Conservation (phyloP, 2,888 invertebrate genomes). For the Scaptomyza parva region DNA sequence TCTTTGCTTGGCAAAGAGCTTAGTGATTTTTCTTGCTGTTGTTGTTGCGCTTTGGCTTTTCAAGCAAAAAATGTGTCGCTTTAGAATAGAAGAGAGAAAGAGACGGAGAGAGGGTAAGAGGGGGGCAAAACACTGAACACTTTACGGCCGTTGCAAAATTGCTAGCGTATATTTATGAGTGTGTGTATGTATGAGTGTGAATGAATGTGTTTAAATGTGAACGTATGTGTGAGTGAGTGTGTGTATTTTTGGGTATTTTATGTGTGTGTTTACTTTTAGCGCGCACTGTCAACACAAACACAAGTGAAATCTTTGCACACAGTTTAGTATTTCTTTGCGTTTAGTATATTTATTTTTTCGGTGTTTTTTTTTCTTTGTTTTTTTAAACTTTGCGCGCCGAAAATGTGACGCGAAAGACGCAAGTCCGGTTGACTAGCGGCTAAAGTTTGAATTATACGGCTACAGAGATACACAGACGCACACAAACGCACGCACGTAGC, state of each 20-base stretch:
- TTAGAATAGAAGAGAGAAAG: conserved; percentile 27
- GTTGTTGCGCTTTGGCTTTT: conserved; percentile 52
- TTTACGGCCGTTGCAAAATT: conserved; percentile 64
- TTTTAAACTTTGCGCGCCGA: conserved; percentile 32
- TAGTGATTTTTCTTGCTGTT: conserved; percentile 47
- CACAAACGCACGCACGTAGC: conserved; percentile 39
- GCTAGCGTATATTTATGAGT: conserved; percentile 18
- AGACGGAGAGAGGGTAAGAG: conserved; percentile 3
- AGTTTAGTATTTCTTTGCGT: too few relatives aligned
- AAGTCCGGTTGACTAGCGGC: conserved; percentile 53
- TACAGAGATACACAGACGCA: conserved; percentile 30
- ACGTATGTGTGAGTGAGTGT: conserved; percentile 32
- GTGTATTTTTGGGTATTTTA: conserved; percentile 25
- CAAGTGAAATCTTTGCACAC: conserved; percentile 17
- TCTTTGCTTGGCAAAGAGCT: conserved; percentile 57
- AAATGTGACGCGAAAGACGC: conserved; percentile 44
- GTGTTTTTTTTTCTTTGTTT: neutral
- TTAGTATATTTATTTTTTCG: conserved; percentile 6
- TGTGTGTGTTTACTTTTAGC: conserved; percentile 60
- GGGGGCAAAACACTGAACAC: conserved; percentile 50
- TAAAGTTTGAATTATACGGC: conserved; percentile 9
- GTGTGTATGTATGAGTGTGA: conserved; percentile 1
- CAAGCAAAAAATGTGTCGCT: conserved; percentile 72
- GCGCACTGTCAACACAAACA: conserved; percentile 59
- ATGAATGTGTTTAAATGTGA: conserved; percentile 31